These are phyloP conservation scores for Todiramphus saurophagus DNA, from an alignment of 2,113 vertebrate species.

Conservation along the genomic window DNA sequence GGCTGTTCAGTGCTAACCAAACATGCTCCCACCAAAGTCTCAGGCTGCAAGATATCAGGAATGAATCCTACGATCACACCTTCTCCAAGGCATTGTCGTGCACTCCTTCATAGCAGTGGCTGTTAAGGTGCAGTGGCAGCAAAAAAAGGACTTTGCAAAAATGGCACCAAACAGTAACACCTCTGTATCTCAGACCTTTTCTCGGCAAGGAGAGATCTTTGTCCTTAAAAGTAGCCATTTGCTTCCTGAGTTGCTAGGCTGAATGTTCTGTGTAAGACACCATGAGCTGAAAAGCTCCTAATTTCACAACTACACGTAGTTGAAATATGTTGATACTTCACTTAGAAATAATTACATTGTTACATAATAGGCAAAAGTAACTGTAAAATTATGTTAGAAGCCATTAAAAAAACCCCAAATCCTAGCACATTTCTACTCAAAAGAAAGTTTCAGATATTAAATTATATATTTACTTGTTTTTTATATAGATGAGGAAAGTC, in stretches of 20 bases:
- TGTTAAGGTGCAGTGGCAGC: neutral
- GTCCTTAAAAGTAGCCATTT: neutral
- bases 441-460: neutral
- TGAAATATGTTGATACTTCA: neutral
- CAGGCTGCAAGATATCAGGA: neutral
- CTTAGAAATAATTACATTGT: neutral
- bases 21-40: neutral
- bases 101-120: neutral
- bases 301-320: neutral
- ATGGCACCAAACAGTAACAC: neutral
- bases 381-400: neutral
- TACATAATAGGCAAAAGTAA: neutral
- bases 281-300: neutral
- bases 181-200: neutral
- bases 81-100: neutral
- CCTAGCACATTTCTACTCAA: neutral
- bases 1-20: neutral
- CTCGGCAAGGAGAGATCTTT: neutral
- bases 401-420: neutral
- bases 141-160: neutral
- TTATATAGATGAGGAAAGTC: neutral
- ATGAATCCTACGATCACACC: accelerated
- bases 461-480: neutral
- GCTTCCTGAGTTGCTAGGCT: neutral
- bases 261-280: neutral